A percentile compares a stretch with the other conserved stretches of the same genome.
Conservation (phyloP, 2,113 vertebrate species). For the Mustelus asterias region DNA sequence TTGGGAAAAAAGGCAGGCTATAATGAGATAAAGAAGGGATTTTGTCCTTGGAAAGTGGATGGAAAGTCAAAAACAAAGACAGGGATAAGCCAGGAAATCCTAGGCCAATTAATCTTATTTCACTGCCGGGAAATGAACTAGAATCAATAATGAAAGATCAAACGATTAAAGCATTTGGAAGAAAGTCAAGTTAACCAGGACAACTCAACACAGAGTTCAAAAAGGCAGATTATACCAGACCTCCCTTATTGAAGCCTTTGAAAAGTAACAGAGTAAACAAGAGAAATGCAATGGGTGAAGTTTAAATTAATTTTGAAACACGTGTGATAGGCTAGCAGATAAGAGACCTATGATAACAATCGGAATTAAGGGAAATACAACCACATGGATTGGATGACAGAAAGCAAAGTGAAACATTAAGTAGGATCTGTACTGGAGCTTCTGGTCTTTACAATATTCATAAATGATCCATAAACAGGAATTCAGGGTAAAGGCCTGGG, state of each 20-base stretch:
- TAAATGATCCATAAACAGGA: background rate
- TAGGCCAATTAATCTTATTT: background rate
- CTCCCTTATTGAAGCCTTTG: background rate
- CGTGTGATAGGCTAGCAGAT: background rate
- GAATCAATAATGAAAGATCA: background rate
- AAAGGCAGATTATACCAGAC: background rate
- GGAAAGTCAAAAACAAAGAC: background rate
- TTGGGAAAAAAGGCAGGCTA: background rate
- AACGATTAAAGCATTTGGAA: background rate
- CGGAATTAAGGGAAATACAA: background rate
- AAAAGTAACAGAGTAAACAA: background rate
- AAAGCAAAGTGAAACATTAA: background rate
- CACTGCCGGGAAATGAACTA: background rate
- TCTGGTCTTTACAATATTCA: background rate
- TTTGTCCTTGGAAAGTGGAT: background rate
- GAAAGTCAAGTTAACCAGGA: background rate
- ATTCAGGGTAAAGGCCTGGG: too few species aligned
- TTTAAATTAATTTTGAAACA: background rate
- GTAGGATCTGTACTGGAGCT: background rate
- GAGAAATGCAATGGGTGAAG: background rate
- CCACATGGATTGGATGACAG: background rate
- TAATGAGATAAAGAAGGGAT: background rate
- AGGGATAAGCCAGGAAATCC: background rate
- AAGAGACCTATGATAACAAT: background rate
- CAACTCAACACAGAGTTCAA: background rate